Percentiles rank a stretch among this genome's conserved stretches.
These are phyloP conservation scores for Cervus canadensis DNA, from an alignment of 2,113 vertebrate genomes.

Conservation along the genomic window DNA sequence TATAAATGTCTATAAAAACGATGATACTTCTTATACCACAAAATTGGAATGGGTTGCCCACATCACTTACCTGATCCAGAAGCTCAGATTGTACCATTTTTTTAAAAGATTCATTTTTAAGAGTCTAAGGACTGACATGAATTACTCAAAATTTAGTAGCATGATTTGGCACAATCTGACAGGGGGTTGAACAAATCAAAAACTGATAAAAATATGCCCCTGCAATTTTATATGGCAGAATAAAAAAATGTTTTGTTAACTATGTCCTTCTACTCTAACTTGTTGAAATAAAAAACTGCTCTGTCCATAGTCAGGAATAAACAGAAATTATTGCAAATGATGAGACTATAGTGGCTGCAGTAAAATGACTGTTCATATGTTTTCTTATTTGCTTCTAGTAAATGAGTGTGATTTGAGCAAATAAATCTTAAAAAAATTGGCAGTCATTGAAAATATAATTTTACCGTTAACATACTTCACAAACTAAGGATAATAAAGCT, in stretches of 20 bases:
- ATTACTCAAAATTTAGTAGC: not conserved
- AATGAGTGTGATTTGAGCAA: not conserved
- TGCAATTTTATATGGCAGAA: not conserved
- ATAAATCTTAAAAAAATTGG: not conserved
- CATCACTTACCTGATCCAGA: not conserved
- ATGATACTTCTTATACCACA: slow-evolving; percentile 11
- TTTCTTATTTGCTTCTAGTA: not conserved
- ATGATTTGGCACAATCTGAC: not conserved
- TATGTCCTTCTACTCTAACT: not conserved
- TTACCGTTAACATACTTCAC: not conserved
- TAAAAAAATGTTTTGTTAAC: not conserved
- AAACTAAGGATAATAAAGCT: not conserved
- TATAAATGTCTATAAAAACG: slow-evolving; percentile 1
- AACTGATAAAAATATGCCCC: not conserved
- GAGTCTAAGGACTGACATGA: not conserved
- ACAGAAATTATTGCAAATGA: not conserved
- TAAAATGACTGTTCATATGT: not conserved
- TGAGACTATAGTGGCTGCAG: not conserved
- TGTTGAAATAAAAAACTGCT: not conserved
- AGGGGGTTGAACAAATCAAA: not conserved
- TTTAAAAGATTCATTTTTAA: not conserved
- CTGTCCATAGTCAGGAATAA: not conserved
- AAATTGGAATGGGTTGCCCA: not conserved
- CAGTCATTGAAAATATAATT: not conserved
- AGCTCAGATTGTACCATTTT: not conserved